Conservation (phyloP, 1,140 invertebrate genomes). For the Drosophila lacertosa region DNA sequence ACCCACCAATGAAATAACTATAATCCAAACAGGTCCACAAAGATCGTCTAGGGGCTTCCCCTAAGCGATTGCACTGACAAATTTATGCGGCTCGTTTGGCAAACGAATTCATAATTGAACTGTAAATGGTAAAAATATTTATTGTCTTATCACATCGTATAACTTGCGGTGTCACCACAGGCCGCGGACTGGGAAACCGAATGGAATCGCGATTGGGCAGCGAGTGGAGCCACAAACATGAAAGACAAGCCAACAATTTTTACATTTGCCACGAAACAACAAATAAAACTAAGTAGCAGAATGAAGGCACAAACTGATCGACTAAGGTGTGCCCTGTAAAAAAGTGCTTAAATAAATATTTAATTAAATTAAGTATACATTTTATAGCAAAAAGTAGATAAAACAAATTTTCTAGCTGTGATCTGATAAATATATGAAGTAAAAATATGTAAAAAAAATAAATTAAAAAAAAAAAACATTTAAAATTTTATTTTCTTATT, state of each 20-base stretch:
- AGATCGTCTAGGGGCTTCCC: constrained; percentile 6
- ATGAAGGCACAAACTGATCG: not conserved
- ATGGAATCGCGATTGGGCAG: constrained; percentile 26
- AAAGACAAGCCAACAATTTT: constrained; percentile 51
- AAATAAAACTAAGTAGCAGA: constrained; percentile 32
- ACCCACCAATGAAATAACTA: no score
- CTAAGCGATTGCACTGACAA: constrained; percentile 40
- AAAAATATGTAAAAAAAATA: no score
- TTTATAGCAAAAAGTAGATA: no score
- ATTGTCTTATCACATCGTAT: constrained; percentile 83
- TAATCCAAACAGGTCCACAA: no score
- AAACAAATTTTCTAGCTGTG: no score
- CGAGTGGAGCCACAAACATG: constrained; percentile 30
- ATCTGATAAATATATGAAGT: no score
- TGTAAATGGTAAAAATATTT: constrained; percentile 77
- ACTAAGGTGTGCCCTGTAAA: not conserved
- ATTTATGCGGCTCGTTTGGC: constrained; percentile 58
- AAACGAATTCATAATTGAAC: constrained; percentile 66
- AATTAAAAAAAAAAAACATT: no score
- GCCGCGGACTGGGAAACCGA: constrained; percentile 28
- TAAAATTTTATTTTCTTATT: no score
- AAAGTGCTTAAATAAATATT: not conserved
- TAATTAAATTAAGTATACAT: no score
- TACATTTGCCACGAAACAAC: constrained; percentile 44
- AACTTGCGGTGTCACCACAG: constrained; percentile 74